Evolutionary conservation across 2,888 invertebrate genomes (phyloP), one percentile per base, ranked within the genome.

Genomic region (Chymomyza fuscimana): DNA sequence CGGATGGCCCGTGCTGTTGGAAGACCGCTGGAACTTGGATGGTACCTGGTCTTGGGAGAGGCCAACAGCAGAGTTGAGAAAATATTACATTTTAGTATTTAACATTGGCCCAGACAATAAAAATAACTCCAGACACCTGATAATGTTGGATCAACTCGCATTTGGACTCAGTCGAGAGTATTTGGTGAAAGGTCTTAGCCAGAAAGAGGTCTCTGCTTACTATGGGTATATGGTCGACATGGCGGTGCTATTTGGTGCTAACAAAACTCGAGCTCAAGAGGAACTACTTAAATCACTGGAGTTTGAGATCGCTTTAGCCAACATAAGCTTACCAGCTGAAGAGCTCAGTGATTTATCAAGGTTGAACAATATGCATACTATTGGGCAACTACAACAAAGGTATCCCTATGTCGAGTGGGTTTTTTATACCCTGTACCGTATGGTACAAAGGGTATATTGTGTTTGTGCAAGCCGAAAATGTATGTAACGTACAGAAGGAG

Each of bases 1-100:
- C 94, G 97, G 97, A 4, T 98, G 98, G 98, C 98, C 98, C 0
- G 95, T 96, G 9, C 92, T 97, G 50, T 95, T 95, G 75, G 97
- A 95, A 0, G 93, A 94, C 52, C 75, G 90, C 0, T 97, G 97
- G 97, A 93, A 94, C 77, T 94, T 94, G 54, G 86, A 93, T 1
- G 61, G 77, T 32, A 90, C 93, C 6, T 97, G 96, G 93, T 93
- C 94, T 75, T 98, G 98, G 98, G 95, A 95, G 82, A 93, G 95
- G 79, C 95, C 96, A 0, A 96, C 97, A 9, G 97, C 96, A 92
- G 95, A 94, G 74, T 97, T 97, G 92, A 97, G 96, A 75, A 96
- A 97, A 71, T 97, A 97, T 92, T 97, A 97, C 90, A 95, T 97
- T 91, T 93, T 98, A 52, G 97, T 97, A 90, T 97, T 97, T 91